Evolutionary conservation across 2,113 vertebrate species (phyloP), one percentile per base, ranked within the genome.

Genomic region (Colinus virginianus): DNA sequence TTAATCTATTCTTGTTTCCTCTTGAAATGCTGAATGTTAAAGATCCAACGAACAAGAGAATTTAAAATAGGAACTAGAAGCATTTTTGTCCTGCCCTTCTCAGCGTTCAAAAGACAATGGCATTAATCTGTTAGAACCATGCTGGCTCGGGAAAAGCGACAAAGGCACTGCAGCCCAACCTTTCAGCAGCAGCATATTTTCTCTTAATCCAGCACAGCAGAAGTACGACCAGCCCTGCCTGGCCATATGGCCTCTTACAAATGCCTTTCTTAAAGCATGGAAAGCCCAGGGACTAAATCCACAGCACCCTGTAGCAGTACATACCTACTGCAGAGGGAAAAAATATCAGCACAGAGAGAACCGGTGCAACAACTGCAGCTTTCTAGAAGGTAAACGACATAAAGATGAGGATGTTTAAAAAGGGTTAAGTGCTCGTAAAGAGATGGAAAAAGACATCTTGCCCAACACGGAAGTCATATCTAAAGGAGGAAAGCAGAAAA

Each of bases 31-130:
- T 90, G 89, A 64, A 82, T 48, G 87, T 12, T 87, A 61, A 81
- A 90, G 67, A 81, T 51, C 67, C 74, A 90, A 7, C 13, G 84
- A 94, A 87, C 91, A 92, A 53, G 78, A 82, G 87, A 81, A 94
- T 82, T 89, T 83, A 61, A 89, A 95, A 90, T 6, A 92, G 66
- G 91, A 95, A 92, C 84, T 89, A 92, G 87, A 71, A 87, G 81
- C 84, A 87, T 56, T 96, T 94, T 72, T 89, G 87, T 90, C 87
- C 28, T 16, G 84, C 84, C 78, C 91, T 88, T 84, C 80, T 83
- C 88, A 81, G 91, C 51, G 30, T 40, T 68, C 48, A 21, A 53
- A 76, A 87, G 87, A 92, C 93, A 96, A 89, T 82, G 75, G 87
- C 43, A 61, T 76, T 76, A 82, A 89, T 76, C 87, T 84, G 75